Evolutionary conservation across 2,797 vertebrate species (phyloP), one percentile per base, ranked within the genome.

Genomic region (Gallinago nigripennis): DNA sequence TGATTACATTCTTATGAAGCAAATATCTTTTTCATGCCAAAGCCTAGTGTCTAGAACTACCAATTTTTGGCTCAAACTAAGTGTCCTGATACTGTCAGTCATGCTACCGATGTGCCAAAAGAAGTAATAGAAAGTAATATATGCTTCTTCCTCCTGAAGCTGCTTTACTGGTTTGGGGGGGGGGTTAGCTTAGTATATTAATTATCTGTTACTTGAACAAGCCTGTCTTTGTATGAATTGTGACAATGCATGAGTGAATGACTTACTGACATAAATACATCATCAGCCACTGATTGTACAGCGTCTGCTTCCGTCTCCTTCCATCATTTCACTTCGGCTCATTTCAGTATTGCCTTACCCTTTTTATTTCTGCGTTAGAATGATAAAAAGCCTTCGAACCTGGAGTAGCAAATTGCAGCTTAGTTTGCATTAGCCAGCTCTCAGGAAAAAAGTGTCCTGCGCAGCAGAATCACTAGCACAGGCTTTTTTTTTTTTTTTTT

Each of bases 161-260:
- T 33, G 75, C 37, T 78, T 95, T 76, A 83, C 51, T 76, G 68
- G 68, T 83, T 96, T 91, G 56, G 69, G 83, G 80, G 80, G 80
- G 65, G 33, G 5, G 4, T 86, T 76, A 92, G 87, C 82, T 79
- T 61, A 58, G 41, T 93, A 54, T 84, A 88, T 96, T 93, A 78
- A n/a, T 95, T 88, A 70, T 83, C 79, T 82, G 73, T 92, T 91
- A 94, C 93, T 95, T 94, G 68, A 94, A 82, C 81, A 94, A 96
- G 54, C 54, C 45, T 86, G 81, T 72, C 77, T 75, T 84, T 53
- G 31, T 95, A 73, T 11, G 75, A 73, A 75, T 85, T 96, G 89
- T 95, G 89, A 82, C 94, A 96, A 81, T 96, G 76, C 86, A 93
- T 95, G 91, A 91, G 35, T 76, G 61, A 96, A 71, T 95, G 82